Evolutionary conservation across 2,113 vertebrate genomes (phyloP), one percentile per base, ranked within the genome.

Genomic region (Cebus imitator): DNA sequence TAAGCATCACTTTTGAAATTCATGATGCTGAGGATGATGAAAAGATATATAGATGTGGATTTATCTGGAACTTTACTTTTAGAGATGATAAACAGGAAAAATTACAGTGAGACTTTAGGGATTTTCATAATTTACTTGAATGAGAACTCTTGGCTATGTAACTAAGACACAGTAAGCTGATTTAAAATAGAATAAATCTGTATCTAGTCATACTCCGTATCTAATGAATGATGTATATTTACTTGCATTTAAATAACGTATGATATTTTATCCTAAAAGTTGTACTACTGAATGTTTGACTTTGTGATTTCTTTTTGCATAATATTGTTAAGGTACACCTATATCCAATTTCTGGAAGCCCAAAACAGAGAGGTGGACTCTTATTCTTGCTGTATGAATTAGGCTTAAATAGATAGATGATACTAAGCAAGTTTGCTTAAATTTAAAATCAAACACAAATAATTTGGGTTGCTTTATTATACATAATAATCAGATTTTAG

Each of bases 371-470:
- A 66, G 3, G 0, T 12, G 11, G 8, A 61, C 4, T 94, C 20
- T 76, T 64, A 58, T 57, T 27, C 2, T 75, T 87, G 4, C 5
- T 90, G 4, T 91, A 17, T 55, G 13, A 73, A 37, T 61, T 13
- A 88, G 16, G 2, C 87, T 84, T 81, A 91, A 92, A 45, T 55
- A 76, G 21, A 43, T 12, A 80, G 20, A 61, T 90, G 37, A 61
- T 89, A 87, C 58, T 57, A 92, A 90, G 16, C 13, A n/a, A 23
- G 58, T 79, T 57, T 40, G 43, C 11, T 92, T 86, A 86, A 72
- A 88, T 87, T 68, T 68, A 72, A 97, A 92, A 94, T 32, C 11
- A 92, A 94, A 40, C 43, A 12, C 5, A 90, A 84, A 66, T 80
- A 83, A 40, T 87, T 92, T 79, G 70, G 7, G 4, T 95, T 93